Base-by-base conservation (phyloP, 1,140 invertebrate species). In the Dendroctonus valens region DNA sequence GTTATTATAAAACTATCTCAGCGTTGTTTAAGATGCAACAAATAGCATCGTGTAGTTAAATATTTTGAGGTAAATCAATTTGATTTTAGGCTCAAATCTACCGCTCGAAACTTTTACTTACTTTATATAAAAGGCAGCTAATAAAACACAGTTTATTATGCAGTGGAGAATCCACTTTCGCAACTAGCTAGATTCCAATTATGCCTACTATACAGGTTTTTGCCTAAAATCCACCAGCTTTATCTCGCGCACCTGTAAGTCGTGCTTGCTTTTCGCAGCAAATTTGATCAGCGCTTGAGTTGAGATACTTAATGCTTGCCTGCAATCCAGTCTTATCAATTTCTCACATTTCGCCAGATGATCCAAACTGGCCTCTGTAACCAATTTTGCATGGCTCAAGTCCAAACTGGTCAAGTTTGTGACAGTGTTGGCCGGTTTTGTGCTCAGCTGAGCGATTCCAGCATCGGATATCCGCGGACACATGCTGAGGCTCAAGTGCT, bases 391-490 rank as follows among this genome's bases (percentile, higher is more conserved):
- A 50, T 89, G 90, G 40, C 90, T 89, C 41, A 97, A 77, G 77
- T 94, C 91, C 0, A 94, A 76, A 42, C 83, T 83, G 4, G 82
- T 79, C 5, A 92, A 75, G 15, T 82, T 85, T 6, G 77, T 74
- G 2, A 87, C 74, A 37, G 87, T 81, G 65, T 84, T 78, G 59
- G 86, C 81, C 64, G 85, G 84, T 67, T 84, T 80, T 66, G 87
- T 85, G 8, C 87, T 87, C 39, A 97, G 82, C 74, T 92, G 90
- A 3, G 91, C 90, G n/a, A 96, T 89, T 39, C 92, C 93, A 6
- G 90, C 89, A 76, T 96, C 92, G 0, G 92, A 93, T 7, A 97
- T 83, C n/a, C 91, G 83, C 41, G 89, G 87, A 78, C 93, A 96
- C 40, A 89, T 91, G 11, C 91, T 93, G 7, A 96, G 80, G 80